phyloP scores from a whole-genome alignment of 2,113 vertebrate genomes.

The Brachirus orientalis region DNA sequence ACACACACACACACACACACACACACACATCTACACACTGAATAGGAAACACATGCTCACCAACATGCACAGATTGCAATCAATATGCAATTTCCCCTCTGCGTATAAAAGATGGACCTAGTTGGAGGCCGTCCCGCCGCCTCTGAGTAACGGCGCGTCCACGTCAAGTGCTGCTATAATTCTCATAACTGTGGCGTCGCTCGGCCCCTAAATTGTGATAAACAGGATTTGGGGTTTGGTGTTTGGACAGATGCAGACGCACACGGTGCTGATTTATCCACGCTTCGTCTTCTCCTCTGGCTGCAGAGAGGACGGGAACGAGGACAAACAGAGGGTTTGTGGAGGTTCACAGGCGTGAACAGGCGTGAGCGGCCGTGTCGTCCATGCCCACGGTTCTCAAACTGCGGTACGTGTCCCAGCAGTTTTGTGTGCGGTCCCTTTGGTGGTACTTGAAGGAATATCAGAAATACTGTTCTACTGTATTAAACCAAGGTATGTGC shows the following conservation, averaged over 20 bases:
- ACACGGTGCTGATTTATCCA: constrained; percentile 54
- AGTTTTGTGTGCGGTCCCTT: too few species aligned
- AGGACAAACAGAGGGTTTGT: too few species aligned
- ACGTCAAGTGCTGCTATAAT: constrained; percentile 71
- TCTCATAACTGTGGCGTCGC: constrained; percentile 67
- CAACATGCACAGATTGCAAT: constrained; percentile 68
- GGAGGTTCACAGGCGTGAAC: too few species aligned
- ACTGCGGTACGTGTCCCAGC: too few species aligned
- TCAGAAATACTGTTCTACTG: too few species aligned
- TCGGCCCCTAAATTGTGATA: constrained; percentile 75
- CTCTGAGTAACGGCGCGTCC: constrained; percentile 73
- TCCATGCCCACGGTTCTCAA: too few species aligned
- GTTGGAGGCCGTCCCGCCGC: constrained; percentile 64
- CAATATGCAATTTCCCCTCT: constrained; percentile 81
- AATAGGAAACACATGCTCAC: constrained; percentile 43
- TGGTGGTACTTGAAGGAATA: too few species aligned
- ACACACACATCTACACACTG: constrained; percentile 23
- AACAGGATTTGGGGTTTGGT: constrained; percentile 73
- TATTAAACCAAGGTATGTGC: too few species aligned
- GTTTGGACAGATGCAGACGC: constrained; percentile 45
- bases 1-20: constrained; percentile 17
- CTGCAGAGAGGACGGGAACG: constrained; percentile 22
- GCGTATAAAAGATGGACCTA: constrained; percentile 72
- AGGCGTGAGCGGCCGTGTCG: too few species aligned
- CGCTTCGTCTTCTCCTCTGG: constrained; percentile 57